Evolutionary conservation across 2,113 vertebrate species (phyloP).

Genomic region (Podarcis cretensis): DNA sequence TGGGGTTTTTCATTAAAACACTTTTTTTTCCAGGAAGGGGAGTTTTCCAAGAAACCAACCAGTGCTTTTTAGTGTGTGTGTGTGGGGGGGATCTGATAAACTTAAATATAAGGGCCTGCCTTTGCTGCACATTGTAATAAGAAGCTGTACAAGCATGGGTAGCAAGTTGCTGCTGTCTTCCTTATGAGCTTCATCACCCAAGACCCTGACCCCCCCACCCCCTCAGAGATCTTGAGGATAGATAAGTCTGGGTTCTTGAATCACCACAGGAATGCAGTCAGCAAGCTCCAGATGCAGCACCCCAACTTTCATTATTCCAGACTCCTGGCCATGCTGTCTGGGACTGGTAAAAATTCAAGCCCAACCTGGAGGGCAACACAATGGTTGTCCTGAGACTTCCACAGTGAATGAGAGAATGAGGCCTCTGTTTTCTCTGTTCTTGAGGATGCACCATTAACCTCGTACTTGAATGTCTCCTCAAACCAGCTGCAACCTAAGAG

Average conservation of each 20-base stretch:
- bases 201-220: not conserved
- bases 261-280: not conserved
- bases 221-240: too few species aligned
- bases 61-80: too few species aligned
- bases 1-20: too few species aligned
- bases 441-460: not conserved
- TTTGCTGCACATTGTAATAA: not conserved
- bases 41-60: too few species aligned
- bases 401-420: not conserved
- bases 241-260: not conserved
- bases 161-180: not conserved
- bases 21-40: too few species aligned
- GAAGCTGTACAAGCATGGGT: not conserved
- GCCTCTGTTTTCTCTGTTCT: not conserved
- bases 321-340: too few species aligned
- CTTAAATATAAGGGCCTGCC: not conserved
- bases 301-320: not conserved
- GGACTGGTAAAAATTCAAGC: too few species aligned
- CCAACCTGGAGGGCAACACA: not conserved
- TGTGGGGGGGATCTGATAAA: not conserved
- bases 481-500: not conserved
- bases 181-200: not conserved
- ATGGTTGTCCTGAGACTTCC: not conserved
- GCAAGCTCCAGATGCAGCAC: not conserved
- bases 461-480: not conserved